Evolutionary conservation across 2,113 vertebrate genomes (phyloP).

Genomic region (Microtus ochrogaster): DNA sequence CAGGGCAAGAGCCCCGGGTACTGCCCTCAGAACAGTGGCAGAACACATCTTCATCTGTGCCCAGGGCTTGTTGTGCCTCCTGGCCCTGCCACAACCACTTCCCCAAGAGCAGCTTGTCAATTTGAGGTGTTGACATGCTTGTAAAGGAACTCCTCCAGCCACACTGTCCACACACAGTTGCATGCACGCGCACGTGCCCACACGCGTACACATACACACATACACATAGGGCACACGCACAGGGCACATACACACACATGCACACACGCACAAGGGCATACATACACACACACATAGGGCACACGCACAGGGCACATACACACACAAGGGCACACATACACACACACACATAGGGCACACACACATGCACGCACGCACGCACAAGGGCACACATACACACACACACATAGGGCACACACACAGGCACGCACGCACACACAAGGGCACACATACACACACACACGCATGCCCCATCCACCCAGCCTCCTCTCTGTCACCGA

Average conservation of each 20-base stretch:
- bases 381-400: too few relatives aligned
- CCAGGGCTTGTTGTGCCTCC: rapidly evolving
- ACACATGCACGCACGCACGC: not conserved
- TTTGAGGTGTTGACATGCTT: rapidly evolving
- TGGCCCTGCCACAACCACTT: not conserved
- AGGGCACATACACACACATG: not conserved
- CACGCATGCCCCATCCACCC: not conserved
- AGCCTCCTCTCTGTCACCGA: not conserved
- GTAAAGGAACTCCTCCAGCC: not conserved
- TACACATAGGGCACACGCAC: not conserved
- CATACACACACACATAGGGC: not conserved
- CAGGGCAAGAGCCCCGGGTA: not conserved
- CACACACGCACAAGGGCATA: rapidly evolving
- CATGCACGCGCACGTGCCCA: not conserved
- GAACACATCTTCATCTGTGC: not conserved
- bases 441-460: not conserved
- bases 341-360: rapidly evolving
- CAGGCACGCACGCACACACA: rapidly evolving
- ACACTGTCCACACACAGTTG: not conserved
- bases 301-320: too few relatives aligned
- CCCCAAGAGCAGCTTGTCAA: not conserved
- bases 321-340: not conserved
- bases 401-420: not conserved
- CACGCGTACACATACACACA: not conserved
- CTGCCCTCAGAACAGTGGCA: not conserved